Base-by-base conservation (phyloP, 2,113 vertebrate genomes). In the Apteryx mantelli region DNA sequence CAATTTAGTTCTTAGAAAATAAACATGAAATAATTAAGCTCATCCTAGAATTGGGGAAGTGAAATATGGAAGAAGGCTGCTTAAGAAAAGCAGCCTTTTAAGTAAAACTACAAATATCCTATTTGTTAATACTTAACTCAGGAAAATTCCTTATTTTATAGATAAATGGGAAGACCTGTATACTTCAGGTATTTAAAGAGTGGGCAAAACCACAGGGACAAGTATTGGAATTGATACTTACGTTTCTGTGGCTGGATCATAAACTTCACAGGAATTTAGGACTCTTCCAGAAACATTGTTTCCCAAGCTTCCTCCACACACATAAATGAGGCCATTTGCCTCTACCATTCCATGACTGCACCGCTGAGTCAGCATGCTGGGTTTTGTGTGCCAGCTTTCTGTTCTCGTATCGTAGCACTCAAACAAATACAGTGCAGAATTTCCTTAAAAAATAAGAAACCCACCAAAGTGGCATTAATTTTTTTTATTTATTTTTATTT, bases 261-360 rank as follows among this genome's bases (percentile, higher is more conserved):
- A 99, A 14, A 99, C 99, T 98, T 99, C 99, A 93, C 99, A 99
- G 97, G 99, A 99, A 97, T 98, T 99, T 71, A 99, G 98, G 40
- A 99, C 98, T 91, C 99, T 98, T 61, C 99, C 99, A 12, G 99
- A 99, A 84, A 99, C 99, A 24, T 99, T 99, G 97, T 99, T 99
- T 56, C 99, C 99, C 97, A 99, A 97, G 9, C 99, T 99, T 66
- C 99, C 99, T 53, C 99, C 99, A 2, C 99, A 99, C 3, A 99
- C 99, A 53, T 99, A 99, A 98, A 99, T 99, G 48, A 99, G 98
- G 36, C 99, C 99, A 4, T 98, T 98, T 1, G 99, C 99, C 93
- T 99, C 99, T 50, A 99, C 99, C 92, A 99, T 99, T 10, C 99
- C 99, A 3, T 99, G 99, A 96, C 99, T 99, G 97, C 99, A 99